Base-by-base conservation (phyloP, 1,140 invertebrate genomes). In the Drosophila arizonae region DNA sequence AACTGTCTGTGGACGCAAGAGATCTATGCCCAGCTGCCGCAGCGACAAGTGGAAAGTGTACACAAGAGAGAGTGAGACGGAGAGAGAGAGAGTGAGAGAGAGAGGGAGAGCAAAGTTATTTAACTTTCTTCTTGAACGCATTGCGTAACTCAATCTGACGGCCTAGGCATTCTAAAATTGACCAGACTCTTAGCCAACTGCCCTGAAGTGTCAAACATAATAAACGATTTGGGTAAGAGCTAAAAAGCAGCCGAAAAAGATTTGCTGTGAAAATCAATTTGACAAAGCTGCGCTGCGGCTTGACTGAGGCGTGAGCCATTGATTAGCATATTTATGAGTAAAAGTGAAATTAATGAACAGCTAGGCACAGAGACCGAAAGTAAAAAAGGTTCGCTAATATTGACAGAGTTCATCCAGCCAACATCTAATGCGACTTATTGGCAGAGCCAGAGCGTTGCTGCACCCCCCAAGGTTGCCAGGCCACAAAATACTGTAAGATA, bases 251-350 rank as follows among this genome's bases (percentile, higher is more conserved):
- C n/a, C 45, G 26, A 70, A 43, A 28, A 50, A 28, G 60, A 57
- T 74, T 74, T 74, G 65, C 63, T 46, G 45, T 70, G 58, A 41
- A 75, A 57, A 69, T 56, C 50, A 75, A 54, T 50, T 62, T 68
- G 56, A 52, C 72, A 70, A 58, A 43, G 71, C 30, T 26, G 26
- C 41, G 0, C 4, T 26, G 17, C 41, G 46, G 21, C 43, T 24
- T 9, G 28, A 67, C 39, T 51, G 48, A 63, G 70, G 73, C 76
- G 51, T 88, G 82, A 79, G 73, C 70, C 57, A 72, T 45, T 78
- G 71, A 88, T 87, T 87, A 87, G 80, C 82, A 87, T 87, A 87
- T 87, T 87, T 79, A 87, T 87, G 82, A 84, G 82, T 88, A 87
- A 87, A 87, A 87, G 82, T 87, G 82, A 88, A 87, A 87, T 88